Conservation (phyloP, 2,888 invertebrate genomes). For the Dromius quadrimaculatus region DNA sequence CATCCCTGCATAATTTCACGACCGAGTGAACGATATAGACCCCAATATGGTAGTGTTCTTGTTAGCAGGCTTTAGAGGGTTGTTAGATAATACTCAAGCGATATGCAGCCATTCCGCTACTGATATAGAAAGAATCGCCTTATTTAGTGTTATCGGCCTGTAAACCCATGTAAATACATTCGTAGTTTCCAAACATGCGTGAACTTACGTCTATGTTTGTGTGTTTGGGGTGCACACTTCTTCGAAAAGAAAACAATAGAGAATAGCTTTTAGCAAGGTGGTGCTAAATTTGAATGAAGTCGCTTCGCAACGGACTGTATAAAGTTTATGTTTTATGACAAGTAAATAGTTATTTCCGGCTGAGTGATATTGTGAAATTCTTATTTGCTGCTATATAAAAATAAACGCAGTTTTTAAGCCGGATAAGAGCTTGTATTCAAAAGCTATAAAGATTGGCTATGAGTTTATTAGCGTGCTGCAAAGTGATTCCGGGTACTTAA, state of each 20-base stretch:
- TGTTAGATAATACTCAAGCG: slow-evolving; percentile 3
- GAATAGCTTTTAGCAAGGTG: slow-evolving; percentile 17
- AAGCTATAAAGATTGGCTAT: too few relatives aligned
- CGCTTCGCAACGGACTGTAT: not conserved
- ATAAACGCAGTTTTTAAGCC: too few relatives aligned
- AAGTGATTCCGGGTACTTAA: too few relatives aligned
- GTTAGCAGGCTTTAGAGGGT: not conserved
- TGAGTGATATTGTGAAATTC: too few relatives aligned
- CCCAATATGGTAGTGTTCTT: slow-evolving; percentile 19
- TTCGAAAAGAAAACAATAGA: not conserved
- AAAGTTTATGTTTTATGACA: not conserved
- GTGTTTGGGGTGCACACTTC: slow-evolving; percentile 17
- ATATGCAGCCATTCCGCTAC: slow-evolving; percentile 6
- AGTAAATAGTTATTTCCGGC: slow-evolving; percentile 24
- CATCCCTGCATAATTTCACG: not conserved
- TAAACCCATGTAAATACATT: slow-evolving; percentile 9
- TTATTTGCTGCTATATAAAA: too few relatives aligned
- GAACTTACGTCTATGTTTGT: not conserved
- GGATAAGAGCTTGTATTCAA: too few relatives aligned
- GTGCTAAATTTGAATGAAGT: slow-evolving; percentile 24
- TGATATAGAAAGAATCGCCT: slow-evolving; percentile 24
- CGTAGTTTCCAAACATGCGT: not conserved
- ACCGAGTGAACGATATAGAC: not conserved
- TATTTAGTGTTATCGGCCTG: slow-evolving; percentile 15
- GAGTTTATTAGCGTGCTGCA: too few relatives aligned